Evolutionary conservation across 2,797 vertebrate genomes (phyloP), one percentile per base, ranked within the genome.

Genomic region (Silurus lanzhouensis): DNA sequence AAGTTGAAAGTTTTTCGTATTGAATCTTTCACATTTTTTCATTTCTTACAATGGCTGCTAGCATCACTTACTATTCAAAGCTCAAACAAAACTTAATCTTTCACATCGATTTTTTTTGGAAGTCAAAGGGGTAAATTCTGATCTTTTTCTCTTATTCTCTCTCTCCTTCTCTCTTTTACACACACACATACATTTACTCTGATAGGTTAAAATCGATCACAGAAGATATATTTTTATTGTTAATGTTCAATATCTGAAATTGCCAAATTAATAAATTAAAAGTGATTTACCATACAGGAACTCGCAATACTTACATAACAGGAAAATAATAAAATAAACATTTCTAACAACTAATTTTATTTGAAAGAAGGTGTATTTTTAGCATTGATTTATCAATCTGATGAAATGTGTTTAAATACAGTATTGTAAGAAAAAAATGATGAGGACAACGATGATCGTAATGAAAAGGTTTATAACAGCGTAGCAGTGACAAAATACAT

Each of bases 41-140:
- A 31, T 44, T 78, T 60, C 44, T 17, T 31, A n/a, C 46, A 38
- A 71, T 86, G 9, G 22, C 14, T n/a, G 58, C 38, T 60, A n/a
- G n/a, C 77, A n/a, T 70, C 13, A 46, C 57, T 81, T 12, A 71
- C 57, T 60, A 67, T 82, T 68, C 52, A 77, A 13, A 20, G 60
- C 76, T 58, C 27, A 77, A 60, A 67, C 9, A 38, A 22, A 25
- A 61, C 46, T 75, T 44, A 75, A 61, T 72, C 52, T 84, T 22
- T 76, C 25, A 83, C 27, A 57, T 44, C 31, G 31, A 80, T 75
- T 60, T 48, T 83, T 25, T 38, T 38, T 38, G 52, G 52, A 44
- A 78, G 31, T 17, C 27, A n/a, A 12, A 2, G 3, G 25, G 17
- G 63, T 27, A 7, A 12, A 20, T 25, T 7, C 38, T 14, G 67